These are phyloP conservation scores for Linurgus olivaceus DNA, from an alignment of 2,797 vertebrate species.

Conservation along the genomic window DNA sequence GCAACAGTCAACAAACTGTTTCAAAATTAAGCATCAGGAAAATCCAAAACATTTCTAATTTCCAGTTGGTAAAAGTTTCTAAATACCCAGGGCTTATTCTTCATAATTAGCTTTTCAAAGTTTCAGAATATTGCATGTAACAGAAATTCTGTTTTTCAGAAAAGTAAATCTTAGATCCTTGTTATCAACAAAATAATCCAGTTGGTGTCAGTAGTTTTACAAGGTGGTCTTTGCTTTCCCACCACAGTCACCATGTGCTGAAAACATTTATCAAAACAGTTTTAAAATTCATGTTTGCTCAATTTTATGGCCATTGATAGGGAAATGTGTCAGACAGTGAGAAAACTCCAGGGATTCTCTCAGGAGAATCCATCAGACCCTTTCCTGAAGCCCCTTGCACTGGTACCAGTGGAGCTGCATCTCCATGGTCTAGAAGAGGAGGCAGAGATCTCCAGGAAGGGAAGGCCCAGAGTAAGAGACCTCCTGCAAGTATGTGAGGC, in stretches of 20 bases:
- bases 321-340: not conserved
- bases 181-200: not conserved
- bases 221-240: not conserved
- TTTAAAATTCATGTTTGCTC: not conserved
- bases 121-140: not conserved
- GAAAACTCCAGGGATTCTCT: not conserved
- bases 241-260: not conserved
- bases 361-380: not conserved
- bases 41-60: not conserved
- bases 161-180: not conserved
- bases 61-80: not conserved
- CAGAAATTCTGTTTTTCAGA: not conserved
- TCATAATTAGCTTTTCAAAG: not conserved
- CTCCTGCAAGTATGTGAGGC: not conserved
- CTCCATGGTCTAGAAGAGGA: not conserved
- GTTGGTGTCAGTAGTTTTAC: not conserved
- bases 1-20: not conserved
- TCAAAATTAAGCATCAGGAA: not conserved
- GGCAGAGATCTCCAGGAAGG: not conserved
- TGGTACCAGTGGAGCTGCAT: not conserved
- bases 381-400: not conserved
- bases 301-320: not conserved
- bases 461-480: not conserved
- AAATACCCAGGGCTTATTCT: not conserved
- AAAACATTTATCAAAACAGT: not conserved